phyloP scores from a whole-genome alignment of 2,113 vertebrate species.

The Melospiza melodia region DNA sequence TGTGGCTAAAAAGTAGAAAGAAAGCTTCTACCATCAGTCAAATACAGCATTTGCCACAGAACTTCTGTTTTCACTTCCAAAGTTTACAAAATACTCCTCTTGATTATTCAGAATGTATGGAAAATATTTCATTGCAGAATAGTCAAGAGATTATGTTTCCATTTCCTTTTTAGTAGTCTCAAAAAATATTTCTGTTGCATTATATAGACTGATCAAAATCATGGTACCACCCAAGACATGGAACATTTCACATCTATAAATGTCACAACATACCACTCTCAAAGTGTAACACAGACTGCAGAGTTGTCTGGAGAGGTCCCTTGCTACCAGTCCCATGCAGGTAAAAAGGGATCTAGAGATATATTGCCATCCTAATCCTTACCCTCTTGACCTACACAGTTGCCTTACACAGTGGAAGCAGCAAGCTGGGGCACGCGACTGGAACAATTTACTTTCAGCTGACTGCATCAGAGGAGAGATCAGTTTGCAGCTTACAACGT shows the following conservation, averaged over 20 bases:
- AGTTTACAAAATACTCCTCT: not conserved
- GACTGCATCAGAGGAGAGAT: not conserved
- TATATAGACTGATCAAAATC: slow-evolving; percentile 34
- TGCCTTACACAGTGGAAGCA: not conserved
- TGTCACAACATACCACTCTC: not conserved
- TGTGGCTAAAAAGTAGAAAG: not conserved
- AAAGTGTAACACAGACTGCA: not conserved
- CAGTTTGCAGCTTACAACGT: not conserved
- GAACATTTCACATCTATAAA: slow-evolving; percentile 23
- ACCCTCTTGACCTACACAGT: not conserved
- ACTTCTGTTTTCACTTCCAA: not conserved
- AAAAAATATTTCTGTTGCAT: slow-evolving; percentile 19
- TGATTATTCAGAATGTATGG: not conserved
- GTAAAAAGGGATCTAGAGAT: not conserved
- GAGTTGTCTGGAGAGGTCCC: not conserved
- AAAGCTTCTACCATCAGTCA: not conserved
- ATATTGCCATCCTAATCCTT: not conserved
- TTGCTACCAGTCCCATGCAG: not conserved
- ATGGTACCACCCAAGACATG: not conserved
- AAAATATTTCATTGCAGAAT: slow-evolving; percentile 36
- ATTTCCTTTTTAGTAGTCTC: not conserved
- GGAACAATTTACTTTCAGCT: not conserved
- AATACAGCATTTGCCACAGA: not conserved
- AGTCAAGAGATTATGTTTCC: slow-evolving; percentile 6
- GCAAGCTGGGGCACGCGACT: not conserved